Percentiles rank a stretch among this genome's conserved stretches.
Evolutionary conservation across 1,140 invertebrate species (phyloP).

Genomic region (Drosophila sp.): DNA sequence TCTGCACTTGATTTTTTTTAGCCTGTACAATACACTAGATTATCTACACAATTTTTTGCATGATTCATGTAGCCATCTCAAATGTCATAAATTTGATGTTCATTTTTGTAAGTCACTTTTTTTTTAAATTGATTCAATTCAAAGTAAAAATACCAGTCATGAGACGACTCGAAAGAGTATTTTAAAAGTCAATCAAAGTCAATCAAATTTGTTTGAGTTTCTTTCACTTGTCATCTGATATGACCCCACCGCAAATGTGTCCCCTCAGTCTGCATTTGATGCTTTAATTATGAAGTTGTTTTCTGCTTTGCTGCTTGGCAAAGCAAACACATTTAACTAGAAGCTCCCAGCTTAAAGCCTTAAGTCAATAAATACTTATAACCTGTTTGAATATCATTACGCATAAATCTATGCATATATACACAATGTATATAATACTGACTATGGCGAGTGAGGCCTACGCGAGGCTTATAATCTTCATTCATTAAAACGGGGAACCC

Average conservation of each 20-base stretch:
- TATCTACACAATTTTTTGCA: too few species aligned
- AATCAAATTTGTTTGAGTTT: slow-evolving; percentile 12
- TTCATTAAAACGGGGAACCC: slow-evolving; percentile 57
- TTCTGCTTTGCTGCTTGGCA: slow-evolving; percentile 16
- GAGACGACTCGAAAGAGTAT: not conserved
- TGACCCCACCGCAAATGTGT: slow-evolving; percentile 33
- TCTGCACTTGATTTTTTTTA: too few species aligned
- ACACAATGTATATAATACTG: not conserved
- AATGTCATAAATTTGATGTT: too few species aligned
- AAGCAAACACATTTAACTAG: slow-evolving; percentile 42
- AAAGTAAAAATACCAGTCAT: not conserved
- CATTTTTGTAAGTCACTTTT: too few species aligned
- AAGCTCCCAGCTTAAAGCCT: slow-evolving; percentile 26
- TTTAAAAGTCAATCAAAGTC: not conserved
- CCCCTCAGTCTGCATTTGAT: slow-evolving; percentile 63
- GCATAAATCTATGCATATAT: slow-evolving; percentile 45
- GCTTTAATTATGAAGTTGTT: slow-evolving; percentile 69
- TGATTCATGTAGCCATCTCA: too few species aligned
- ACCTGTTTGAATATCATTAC: slow-evolving; percentile 70
- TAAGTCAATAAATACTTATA: slow-evolving; percentile 62
- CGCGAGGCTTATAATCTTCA: slow-evolving; percentile 59
- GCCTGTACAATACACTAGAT: too few species aligned
- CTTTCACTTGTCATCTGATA: slow-evolving; percentile 38
- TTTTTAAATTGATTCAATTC: not conserved
- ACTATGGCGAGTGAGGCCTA: slow-evolving; percentile 25